These are phyloP conservation scores for Strigamia transsilvanica DNA, from an alignment of 2,888 invertebrate species.

Conservation along the genomic window DNA sequence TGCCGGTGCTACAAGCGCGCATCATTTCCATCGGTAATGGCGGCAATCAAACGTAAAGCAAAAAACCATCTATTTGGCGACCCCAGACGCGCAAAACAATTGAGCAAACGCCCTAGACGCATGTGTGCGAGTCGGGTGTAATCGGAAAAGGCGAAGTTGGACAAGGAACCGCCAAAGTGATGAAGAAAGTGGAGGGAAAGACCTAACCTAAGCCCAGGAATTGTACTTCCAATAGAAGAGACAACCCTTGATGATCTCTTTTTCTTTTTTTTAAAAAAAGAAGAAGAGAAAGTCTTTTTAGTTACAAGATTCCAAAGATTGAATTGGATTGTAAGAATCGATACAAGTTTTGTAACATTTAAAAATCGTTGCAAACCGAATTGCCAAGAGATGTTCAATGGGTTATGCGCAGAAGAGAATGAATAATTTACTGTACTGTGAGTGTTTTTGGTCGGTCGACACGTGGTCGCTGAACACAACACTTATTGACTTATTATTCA, in stretches of 20 bases:
- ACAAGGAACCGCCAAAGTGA: conserved; percentile 7
- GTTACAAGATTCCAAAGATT: conserved; percentile 10
- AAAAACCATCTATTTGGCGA: conserved; percentile 42
- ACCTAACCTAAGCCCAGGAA: not conserved
- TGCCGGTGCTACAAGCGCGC: conserved; percentile 17
- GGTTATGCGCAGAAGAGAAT: not conserved
- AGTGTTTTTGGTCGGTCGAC: no score
- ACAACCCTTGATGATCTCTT: conserved; percentile 19
- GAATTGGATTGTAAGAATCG: not conserved
- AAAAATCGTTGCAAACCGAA: conserved; percentile 43
- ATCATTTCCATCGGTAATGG: conserved; percentile 48
- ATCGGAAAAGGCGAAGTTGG: conserved; percentile 29
- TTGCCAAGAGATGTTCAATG: conserved; percentile 1
- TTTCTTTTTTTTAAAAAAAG: not conserved
- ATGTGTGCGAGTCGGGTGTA: conserved; percentile 14
- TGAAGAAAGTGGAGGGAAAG: not conserved
- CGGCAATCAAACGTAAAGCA: conserved; percentile 48
- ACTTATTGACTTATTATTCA: no score
- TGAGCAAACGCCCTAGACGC: conserved; percentile 32
- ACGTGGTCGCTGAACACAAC: no score
- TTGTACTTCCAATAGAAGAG: not conserved
- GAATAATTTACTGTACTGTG: not conserved
- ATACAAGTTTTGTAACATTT: conserved; percentile 31
- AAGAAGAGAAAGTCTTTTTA: not conserved
- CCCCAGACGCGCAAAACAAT: conserved; percentile 43